Conservation (phyloP, 2,888 invertebrate species). For the Meghimatium bilineatum region DNA sequence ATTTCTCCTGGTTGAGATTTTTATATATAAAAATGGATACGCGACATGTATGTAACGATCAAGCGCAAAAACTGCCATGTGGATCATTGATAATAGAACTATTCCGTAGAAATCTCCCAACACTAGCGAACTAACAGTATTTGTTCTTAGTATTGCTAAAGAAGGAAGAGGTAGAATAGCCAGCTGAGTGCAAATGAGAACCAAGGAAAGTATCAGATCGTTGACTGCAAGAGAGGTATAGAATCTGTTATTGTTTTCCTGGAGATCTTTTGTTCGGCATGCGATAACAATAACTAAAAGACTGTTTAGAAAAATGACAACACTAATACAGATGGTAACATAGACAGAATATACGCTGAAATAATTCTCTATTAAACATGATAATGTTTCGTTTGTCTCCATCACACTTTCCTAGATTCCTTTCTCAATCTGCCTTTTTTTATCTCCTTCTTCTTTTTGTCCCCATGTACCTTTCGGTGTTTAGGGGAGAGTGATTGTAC, state of each 20-base stretch:
- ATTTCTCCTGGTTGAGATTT: too few species aligned
- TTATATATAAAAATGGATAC: conserved; percentile 1
- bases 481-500: too few species aligned
- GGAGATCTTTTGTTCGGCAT: not conserved
- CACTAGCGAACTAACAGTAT: not conserved
- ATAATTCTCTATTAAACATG: too few species aligned
- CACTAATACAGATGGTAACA: not conserved
- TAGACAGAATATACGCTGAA: not conserved
- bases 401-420: too few species aligned
- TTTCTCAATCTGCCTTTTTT: too few species aligned
- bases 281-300: not conserved
- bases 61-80: not conserved
- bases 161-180: not conserved
- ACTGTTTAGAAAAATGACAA: not conserved
- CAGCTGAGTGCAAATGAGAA: not conserved
- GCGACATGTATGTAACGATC: conserved; percentile 23
- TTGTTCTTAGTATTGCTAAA: too few species aligned
- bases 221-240: not conserved
- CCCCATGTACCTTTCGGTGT: too few species aligned
- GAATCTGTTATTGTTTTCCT: not conserved
- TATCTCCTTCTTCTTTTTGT: too few species aligned
- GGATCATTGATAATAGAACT: not conserved
- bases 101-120: not conserved
- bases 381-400: too few species aligned
- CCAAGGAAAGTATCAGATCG: not conserved